Conservation (phyloP, 2,797 vertebrate species). For the Strix occidentalis region DNA sequence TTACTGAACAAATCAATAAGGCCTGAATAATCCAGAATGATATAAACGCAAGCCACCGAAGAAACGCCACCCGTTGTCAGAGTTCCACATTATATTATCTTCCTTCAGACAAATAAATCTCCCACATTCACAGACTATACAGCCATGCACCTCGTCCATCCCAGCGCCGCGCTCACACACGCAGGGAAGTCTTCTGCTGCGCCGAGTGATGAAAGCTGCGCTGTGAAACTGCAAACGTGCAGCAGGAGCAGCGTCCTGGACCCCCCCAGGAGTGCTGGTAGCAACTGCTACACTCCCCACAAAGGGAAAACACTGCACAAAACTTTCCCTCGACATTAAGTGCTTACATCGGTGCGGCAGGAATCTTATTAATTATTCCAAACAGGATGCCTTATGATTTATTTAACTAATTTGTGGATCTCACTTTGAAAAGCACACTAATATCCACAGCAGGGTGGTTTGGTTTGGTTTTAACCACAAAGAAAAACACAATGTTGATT, state of each 20-base stretch:
- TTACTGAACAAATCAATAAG: not conserved
- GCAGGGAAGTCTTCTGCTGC: not conserved
- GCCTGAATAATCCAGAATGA: not conserved
- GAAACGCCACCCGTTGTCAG: rapidly evolving
- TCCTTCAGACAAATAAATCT: not conserved
- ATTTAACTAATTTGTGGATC: not conserved
- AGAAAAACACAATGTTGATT: not conserved
- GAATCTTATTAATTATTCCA: not conserved
- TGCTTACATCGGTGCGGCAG: not conserved
- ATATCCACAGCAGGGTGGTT: not conserved
- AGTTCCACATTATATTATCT: not conserved
- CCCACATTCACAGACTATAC: not conserved
- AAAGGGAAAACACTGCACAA: not conserved
- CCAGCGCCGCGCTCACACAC: rapidly evolving
- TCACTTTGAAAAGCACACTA: not conserved
- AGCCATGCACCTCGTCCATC: not conserved
- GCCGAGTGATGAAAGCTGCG: not conserved
- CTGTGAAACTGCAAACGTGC: not conserved
- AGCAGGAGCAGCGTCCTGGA: rapidly evolving
- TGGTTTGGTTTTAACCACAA: not conserved
- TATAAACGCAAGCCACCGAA: rapidly evolving
- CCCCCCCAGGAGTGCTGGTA: not conserved
- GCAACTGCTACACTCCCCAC: not conserved
- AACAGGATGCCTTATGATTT: not conserved
- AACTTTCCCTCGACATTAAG: not conserved